Conservation (phyloP, 2,113 vertebrate genomes). For the Drymodes brunneopygia region DNA sequence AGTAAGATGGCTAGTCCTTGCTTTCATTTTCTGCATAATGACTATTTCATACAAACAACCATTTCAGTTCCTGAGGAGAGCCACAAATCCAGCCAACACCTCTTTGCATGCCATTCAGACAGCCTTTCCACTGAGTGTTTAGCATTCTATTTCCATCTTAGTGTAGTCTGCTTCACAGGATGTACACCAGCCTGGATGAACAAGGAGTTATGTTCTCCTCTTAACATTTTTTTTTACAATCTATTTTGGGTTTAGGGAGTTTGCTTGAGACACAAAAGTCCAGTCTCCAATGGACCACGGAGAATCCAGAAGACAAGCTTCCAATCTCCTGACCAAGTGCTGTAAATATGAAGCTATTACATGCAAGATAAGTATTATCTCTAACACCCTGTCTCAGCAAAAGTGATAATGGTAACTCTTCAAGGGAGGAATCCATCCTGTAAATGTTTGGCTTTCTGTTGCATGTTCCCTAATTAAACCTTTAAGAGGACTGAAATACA, state of each 20-base stretch:
- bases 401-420: neutral
- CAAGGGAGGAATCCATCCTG: neutral
- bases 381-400: neutral
- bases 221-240: neutral
- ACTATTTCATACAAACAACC: neutral
- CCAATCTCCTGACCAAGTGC: neutral
- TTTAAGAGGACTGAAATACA: neutral
- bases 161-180: neutral
- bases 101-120: neutral
- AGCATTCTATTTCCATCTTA: neutral
- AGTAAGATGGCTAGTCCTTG: neutral
- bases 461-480: neutral
- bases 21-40: neutral
- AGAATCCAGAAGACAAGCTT: neutral
- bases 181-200: neutral
- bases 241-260: neutral
- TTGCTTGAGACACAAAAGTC: neutral
- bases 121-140: neutral
- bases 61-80: neutral
- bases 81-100: neutral
- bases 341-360: neutral
- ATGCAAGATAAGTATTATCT: neutral
- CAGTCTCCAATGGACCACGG: neutral
- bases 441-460: neutral
- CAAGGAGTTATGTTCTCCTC: rapidly evolving